phyloP scores from a whole-genome alignment of 2,888 invertebrate genomes.

The Meteorus cinctellus region DNA sequence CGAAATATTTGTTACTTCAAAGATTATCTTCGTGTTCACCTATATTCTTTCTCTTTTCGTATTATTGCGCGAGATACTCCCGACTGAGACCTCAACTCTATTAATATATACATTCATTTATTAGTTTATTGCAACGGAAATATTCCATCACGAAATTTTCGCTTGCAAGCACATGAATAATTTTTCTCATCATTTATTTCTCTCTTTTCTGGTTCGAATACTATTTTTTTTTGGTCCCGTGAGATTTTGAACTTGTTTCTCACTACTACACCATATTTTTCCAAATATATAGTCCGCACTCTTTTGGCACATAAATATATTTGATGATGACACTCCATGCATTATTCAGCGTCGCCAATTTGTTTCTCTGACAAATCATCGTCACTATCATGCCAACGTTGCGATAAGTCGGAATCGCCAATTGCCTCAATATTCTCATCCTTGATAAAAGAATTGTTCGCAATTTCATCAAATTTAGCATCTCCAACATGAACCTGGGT shows the following conservation, averaged over 20 bases:
- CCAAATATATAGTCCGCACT: not conserved
- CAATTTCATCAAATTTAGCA: not conserved
- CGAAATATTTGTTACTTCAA: not conserved
- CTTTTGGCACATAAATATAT: conserved; percentile 5
- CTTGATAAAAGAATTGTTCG: not conserved
- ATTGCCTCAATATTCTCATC: not conserved
- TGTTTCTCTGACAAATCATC: conserved; percentile 27
- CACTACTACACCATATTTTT: conserved; percentile 8
- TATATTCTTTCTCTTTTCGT: not conserved
- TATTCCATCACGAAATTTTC: not conserved
- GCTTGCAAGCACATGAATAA: not conserved
- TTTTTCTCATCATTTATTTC: not conserved
- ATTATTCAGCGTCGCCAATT: conserved; percentile 22
- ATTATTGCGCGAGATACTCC: conserved; percentile 46
- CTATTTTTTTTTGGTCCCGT: conserved; percentile 48
- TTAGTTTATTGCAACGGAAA: conserved; percentile 32
- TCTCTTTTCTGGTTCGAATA: not conserved
- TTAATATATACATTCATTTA: not conserved
- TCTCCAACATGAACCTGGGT: not conserved
- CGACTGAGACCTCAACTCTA: conserved; percentile 39
- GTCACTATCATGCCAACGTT: conserved; percentile 29
- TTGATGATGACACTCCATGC: not conserved
- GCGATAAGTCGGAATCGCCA: not conserved
- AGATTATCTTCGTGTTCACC: not conserved
- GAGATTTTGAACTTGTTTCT: conserved; percentile 32